Evolutionary conservation across 2,888 invertebrate genomes (phyloP), one percentile per base, ranked within the genome.

Genomic region (Hirtodrosophila duncani): DNA sequence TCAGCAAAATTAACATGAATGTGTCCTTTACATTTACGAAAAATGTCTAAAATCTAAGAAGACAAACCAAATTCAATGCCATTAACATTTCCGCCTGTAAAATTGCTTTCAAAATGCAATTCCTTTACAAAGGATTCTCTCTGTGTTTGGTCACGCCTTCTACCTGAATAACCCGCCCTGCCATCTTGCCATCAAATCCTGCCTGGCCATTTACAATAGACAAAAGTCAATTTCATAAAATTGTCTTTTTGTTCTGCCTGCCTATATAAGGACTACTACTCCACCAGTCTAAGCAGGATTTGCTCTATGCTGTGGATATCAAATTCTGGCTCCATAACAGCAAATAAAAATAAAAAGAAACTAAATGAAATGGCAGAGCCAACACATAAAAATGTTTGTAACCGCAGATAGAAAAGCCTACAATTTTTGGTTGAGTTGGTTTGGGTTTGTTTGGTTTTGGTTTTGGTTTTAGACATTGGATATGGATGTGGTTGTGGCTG

Each of bases 321-420:
- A 13, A 29, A 43, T 17, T 26, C 26, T 23, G 34, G 7, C 9
- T 3, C 34, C 44, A 27, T 27, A 36, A 44, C 34, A 44, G 24
- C 44, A 44, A 44, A 44, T 44, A 44, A 44, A 38, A 39, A 33
- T 17, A 49, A 26, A 43, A 13, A 34, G 42, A 62, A 67, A 56
- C 59, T 68, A 59, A 67, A 67, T 65, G 65, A 67, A 67, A 67
- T 67, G 48, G 39, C 62, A 56, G 53, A 69, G 67, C 69, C 65
- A 69, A 60, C 74, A 67, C 78, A 72, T 67, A 72, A 72, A 77
- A 72, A 72, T 77, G n/a, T n/a, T 67, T 77, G 72, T 77, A 67
- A 59, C 67, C 67, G 48, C 67, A 67, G 63, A 24, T 11, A 13
- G 14, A 24, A 33, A 42, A 46, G 50, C 37, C 65, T 21, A 61